Conservation (phyloP, 2,113 vertebrate species). For the Galbula dea region DNA sequence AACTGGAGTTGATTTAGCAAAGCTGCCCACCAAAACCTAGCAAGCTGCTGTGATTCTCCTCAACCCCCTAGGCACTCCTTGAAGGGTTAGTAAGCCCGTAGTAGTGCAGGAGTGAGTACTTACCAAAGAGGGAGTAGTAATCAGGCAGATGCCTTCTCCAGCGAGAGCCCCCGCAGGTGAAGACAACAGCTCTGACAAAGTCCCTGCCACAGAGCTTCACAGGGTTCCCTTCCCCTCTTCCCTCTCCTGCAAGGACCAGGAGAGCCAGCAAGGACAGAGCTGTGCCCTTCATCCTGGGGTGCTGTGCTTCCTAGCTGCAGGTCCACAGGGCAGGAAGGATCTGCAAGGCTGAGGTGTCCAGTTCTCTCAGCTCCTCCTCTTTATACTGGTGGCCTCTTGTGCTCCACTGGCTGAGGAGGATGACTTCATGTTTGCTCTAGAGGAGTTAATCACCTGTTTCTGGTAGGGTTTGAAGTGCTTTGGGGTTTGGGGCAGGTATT, state of each 20-base stretch:
- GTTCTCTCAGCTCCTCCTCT: not conserved
- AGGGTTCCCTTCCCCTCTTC: constrained; percentile 32
- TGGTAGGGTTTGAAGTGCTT: not conserved
- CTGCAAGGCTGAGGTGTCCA: not conserved
- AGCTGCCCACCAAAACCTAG: not conserved
- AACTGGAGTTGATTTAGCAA: not conserved
- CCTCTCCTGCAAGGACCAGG: not conserved
- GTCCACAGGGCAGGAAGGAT: not conserved
- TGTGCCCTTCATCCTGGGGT: constrained; percentile 22
- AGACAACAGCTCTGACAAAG: constrained; percentile 79
- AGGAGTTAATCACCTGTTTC: not conserved
- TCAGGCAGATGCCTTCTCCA: constrained; percentile 76
- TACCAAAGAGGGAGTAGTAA: constrained; percentile 45
- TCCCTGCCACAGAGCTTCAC: constrained; percentile 83
- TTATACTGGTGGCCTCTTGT: not conserved
- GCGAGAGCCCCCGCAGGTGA: constrained; percentile 85
- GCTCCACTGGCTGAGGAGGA: not conserved
- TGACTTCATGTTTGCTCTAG: constrained; percentile 47
- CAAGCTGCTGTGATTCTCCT: not conserved
- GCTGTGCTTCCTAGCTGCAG: not conserved
- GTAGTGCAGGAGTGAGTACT: not conserved
- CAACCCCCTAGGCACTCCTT: not conserved
- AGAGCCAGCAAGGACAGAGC: not conserved
- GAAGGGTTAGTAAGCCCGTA: not conserved
- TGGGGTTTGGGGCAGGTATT: not conserved